Conservation (phyloP, 2,113 vertebrate genomes). For the Mustela nigripes region DNA sequence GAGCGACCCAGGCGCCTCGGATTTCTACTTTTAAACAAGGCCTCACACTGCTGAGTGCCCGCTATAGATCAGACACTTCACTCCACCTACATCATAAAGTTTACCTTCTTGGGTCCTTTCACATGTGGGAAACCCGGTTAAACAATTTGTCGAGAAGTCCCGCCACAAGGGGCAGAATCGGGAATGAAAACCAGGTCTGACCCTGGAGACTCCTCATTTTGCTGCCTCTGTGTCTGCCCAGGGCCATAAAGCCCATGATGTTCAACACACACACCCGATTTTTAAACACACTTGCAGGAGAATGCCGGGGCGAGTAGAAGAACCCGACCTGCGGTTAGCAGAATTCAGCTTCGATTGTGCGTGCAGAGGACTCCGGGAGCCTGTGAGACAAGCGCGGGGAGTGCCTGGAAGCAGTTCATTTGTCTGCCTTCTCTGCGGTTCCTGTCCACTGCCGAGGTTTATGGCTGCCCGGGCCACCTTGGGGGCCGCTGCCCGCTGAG, state of each 20-base stretch:
- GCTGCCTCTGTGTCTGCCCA: background rate
- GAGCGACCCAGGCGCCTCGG: too few species aligned
- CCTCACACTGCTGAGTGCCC: background rate
- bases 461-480: slow-evolving; percentile 57
- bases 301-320: slow-evolving; percentile 31
- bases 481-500: slow-evolving; percentile 62
- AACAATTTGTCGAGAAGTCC: background rate
- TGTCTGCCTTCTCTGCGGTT: slow-evolving; percentile 76
- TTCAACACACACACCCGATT: slow-evolving; percentile 61
- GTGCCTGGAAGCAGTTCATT: slow-evolving; percentile 70
- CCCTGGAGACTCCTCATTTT: background rate
- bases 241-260: background rate
- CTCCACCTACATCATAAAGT: background rate
- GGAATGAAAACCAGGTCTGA: slow-evolving; percentile 30
- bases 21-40: slow-evolving; percentile 11
- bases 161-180: background rate
- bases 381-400: slow-evolving; percentile 59
- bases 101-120: background rate
- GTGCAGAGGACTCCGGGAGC: slow-evolving; percentile 72
- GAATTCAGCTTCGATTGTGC: slow-evolving; percentile 73
- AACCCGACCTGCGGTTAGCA: slow-evolving; percentile 59
- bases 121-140: background rate
- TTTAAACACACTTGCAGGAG: slow-evolving; percentile 69
- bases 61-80: background rate
- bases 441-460: slow-evolving; percentile 78